Conservation (phyloP, 2,797 vertebrate genomes). For the Champsocephalus esox region DNA sequence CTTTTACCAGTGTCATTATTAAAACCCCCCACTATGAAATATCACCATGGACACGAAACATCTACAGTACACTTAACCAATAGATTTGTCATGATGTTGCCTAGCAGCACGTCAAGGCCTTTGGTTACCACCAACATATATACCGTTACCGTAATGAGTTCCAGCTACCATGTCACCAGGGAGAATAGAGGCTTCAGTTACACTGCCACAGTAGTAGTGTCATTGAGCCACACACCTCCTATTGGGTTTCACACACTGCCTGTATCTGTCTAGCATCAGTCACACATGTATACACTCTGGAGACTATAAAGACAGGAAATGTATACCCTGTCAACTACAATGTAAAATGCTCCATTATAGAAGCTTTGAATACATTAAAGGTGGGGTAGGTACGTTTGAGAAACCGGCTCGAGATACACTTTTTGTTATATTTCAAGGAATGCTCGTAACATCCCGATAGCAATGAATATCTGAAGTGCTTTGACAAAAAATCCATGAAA, state of each 20-base stretch:
- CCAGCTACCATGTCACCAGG: conserved; percentile 28
- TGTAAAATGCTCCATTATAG: not conserved
- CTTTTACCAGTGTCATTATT: conserved; percentile 2
- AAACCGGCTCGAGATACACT: no score
- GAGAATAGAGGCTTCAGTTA: conserved; percentile 42
- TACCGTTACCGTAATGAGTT: conserved; percentile 36
- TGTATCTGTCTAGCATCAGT: conserved; percentile 26
- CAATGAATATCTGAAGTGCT: no score
- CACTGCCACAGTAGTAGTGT: conserved; percentile 8
- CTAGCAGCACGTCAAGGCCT: conserved; percentile 48
- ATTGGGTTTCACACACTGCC: conserved; percentile 45
- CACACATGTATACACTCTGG: conserved; percentile 26
- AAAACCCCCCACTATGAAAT: conserved; percentile 13
- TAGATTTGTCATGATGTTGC: conserved; percentile 51
- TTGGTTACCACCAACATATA: conserved; percentile 33
- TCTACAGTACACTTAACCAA: conserved; percentile 27
- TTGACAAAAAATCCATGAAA: no score
- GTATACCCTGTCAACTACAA: conserved; percentile 11
- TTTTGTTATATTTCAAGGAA: no score
- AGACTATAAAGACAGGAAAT: conserved; percentile 42
- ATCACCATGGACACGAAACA: conserved; percentile 22
- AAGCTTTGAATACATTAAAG: not conserved
- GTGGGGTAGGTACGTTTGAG: no score
- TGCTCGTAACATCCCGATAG: no score
- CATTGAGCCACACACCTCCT: conserved; percentile 18